Percentiles rank a stretch among this genome's conserved stretches.
Conservation (phyloP, 2,113 vertebrate species). For the Oxygymnocypris stewartii region DNA sequence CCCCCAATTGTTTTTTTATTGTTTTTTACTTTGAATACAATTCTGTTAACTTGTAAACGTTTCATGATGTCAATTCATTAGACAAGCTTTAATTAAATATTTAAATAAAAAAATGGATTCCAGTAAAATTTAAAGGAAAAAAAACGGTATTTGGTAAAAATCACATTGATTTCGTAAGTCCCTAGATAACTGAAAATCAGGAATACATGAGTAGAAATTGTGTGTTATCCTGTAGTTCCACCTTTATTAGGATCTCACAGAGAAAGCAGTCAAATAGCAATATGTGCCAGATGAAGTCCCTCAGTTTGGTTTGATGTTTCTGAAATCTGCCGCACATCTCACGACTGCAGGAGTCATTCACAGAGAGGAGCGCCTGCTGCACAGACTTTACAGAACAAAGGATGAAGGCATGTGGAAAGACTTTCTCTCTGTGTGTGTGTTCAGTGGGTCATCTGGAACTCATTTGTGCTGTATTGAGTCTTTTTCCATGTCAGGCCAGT, state of each 20-base stretch:
- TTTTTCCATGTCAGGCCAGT: conserved; percentile 11
- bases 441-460: conserved; percentile 29
- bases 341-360: neutral
- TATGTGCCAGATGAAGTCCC: neutral
- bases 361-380: neutral
- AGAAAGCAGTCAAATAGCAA: neutral
- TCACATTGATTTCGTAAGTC: neutral
- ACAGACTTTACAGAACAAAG: neutral
- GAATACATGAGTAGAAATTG: neutral
- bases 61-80: too few relatives aligned
- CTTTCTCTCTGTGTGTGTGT: neutral
- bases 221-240: neutral
- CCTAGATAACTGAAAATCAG: neutral
- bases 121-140: too few relatives aligned
- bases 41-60: too few relatives aligned
- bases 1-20: too few relatives aligned
- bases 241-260: neutral
- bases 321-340: conserved; percentile 14
- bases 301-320: neutral
- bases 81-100: too few relatives aligned
- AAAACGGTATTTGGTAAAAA: too few relatives aligned
- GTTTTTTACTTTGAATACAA: too few relatives aligned
- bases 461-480: conserved; percentile 7
- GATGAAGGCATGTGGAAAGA: neutral
- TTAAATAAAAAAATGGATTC: too few relatives aligned